Evolutionary conservation across 92 coral and sea anemone species (phyloP).

Genomic region (Hydrozoanthus gracilis): DNA sequence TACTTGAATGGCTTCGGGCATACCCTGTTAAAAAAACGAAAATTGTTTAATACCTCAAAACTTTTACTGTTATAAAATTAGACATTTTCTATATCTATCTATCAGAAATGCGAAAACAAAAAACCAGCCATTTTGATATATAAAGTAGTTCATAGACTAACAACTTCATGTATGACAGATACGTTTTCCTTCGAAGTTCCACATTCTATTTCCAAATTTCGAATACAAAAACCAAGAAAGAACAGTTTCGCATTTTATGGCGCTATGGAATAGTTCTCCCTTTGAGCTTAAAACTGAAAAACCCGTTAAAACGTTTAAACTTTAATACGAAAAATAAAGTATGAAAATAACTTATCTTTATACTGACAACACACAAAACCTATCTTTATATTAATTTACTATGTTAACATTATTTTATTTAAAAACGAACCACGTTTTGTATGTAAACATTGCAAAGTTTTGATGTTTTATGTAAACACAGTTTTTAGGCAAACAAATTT

Average conservation of each 20-base stretch:
- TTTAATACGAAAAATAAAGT: too few relatives aligned
- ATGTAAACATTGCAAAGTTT: too few relatives aligned
- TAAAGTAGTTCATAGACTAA: neutral
- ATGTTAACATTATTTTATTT: neutral
- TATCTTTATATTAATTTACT: neutral
- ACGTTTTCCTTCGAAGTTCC: neutral
- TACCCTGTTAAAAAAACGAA: slow-evolving; percentile 43
- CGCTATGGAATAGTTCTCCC: neutral
- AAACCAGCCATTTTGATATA: neutral
- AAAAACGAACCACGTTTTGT: too few relatives aligned
- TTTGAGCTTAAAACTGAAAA: too few relatives aligned
- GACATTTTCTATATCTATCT: neutral
- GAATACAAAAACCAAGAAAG: neutral
- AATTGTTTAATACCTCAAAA: neutral
- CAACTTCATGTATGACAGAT: neutral
- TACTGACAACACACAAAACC: too few relatives aligned
- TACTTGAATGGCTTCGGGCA: slow-evolving; percentile 65
- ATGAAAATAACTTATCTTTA: too few relatives aligned
- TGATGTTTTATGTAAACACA: too few relatives aligned
- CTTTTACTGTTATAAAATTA: too few relatives aligned
- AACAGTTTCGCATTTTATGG: neutral
- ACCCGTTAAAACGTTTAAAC: neutral
- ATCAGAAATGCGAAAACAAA: neutral
- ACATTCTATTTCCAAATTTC: neutral
- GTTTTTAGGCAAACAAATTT: too few relatives aligned